A percentile compares a stretch with the other conserved stretches of the same genome.
These are phyloP conservation scores for Panzeria rudis DNA, from an alignment of 2,888 invertebrate species.

Conservation along the genomic window DNA sequence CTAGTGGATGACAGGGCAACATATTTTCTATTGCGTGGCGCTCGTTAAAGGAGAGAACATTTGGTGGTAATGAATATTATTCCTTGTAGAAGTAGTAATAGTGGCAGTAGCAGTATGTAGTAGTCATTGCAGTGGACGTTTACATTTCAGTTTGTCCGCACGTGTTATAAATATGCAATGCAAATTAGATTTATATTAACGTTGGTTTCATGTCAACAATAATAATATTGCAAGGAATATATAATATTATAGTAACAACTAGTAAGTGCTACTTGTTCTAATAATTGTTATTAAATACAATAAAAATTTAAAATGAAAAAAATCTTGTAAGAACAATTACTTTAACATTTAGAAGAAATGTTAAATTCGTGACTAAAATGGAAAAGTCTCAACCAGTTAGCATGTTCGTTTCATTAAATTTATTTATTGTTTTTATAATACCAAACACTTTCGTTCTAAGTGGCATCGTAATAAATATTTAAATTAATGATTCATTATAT, in stretches of 20 bases:
- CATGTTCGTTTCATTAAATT: slow-evolving; percentile 4
- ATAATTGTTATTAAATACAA: slow-evolving; percentile 17
- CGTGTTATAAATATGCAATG: slow-evolving; percentile 49
- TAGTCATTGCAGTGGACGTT: too few relatives aligned
- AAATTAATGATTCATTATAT: slow-evolving; percentile 13
- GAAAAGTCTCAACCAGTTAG: background rate
- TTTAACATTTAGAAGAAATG: background rate
- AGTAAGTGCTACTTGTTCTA: background rate
- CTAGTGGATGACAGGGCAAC: slow-evolving; percentile 43
- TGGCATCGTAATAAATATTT: slow-evolving; percentile 35
- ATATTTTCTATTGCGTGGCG: slow-evolving; percentile 48
- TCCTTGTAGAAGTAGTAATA: background rate
- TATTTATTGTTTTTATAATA: too few relatives aligned
- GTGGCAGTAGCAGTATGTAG: too few relatives aligned
- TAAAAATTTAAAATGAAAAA: background rate
- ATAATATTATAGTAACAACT: background rate
- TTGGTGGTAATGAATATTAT: background rate
- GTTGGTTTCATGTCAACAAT: slow-evolving; percentile 23
- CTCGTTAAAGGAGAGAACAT: slow-evolving; percentile 15
- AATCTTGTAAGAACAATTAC: background rate
- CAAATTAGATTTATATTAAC: slow-evolving; percentile 49
- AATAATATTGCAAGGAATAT: background rate
- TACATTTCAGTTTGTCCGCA: background rate
- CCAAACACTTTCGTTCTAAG: slow-evolving; percentile 25
- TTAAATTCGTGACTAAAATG: background rate